A percentile compares a stretch with the other conserved stretches of the same genome.
phyloP scores from a whole-genome alignment of 2,113 vertebrate species.

The Elgaria multicarinata region DNA sequence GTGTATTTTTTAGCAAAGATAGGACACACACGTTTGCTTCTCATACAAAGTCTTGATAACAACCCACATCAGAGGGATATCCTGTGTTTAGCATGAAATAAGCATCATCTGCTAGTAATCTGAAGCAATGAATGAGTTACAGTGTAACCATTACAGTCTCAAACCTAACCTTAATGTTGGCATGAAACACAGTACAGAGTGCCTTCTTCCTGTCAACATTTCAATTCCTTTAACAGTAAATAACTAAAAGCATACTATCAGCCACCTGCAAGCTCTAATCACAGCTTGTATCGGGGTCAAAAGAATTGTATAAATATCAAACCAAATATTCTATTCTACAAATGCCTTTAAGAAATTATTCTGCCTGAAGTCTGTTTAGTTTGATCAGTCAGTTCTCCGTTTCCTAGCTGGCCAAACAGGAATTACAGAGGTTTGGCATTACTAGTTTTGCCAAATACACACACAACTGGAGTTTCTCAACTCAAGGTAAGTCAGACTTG shows the following conservation, averaged over 20 bases:
- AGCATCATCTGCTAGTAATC: background rate
- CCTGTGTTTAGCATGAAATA: background rate
- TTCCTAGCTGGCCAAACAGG: conserved; percentile 28
- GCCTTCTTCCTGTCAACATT: background rate
- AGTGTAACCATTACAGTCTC: background rate
- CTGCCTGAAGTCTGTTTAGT: conserved; percentile 29
- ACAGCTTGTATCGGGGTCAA: background rate
- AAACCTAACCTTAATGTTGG: background rate
- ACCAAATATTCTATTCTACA: background rate
- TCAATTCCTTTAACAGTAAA: background rate
- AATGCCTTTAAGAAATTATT: conserved; percentile 7
- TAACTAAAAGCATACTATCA: background rate
- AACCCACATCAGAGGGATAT: background rate
- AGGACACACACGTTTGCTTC: background rate
- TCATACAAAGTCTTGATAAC: background rate
- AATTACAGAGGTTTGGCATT: conserved; percentile 25
- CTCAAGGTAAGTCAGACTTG: conserved; percentile 23
- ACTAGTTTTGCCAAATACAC: conserved; percentile 7
- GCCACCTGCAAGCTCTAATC: background rate
- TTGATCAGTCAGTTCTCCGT: conserved; percentile 26
- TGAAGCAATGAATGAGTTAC: background rate
- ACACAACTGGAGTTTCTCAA: conserved; percentile 32
- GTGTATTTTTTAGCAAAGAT: background rate
- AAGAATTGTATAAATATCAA: background rate
- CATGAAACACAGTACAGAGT: background rate